Percentiles rank a stretch among this genome's conserved stretches.
Conservation (phyloP, 2,113 vertebrate genomes). For the Tachysurus fulvidraco region DNA sequence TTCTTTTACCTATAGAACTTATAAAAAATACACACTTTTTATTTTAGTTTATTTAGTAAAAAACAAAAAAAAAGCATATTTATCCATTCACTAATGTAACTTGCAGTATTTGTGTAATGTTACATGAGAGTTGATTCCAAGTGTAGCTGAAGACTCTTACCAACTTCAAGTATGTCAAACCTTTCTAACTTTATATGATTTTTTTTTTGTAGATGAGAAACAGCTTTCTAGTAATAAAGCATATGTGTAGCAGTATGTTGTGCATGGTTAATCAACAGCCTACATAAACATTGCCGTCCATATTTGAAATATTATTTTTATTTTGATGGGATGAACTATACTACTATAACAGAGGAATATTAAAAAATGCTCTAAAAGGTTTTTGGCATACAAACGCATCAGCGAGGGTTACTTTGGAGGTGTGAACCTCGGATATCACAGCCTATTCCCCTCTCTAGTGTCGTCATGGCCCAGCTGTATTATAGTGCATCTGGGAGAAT, state of each 20-base stretch:
- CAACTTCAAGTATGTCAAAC: neutral
- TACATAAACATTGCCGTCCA: neutral
- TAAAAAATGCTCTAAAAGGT: neutral
- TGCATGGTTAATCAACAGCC: neutral
- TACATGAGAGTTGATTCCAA: neutral
- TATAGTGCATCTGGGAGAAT: conserved; percentile 43
- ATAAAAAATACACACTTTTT: too few relatives aligned
- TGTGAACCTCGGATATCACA: conserved; percentile 21
- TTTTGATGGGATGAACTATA: neutral
- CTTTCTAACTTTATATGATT: neutral
- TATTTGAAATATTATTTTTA: neutral
- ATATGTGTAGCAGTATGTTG: neutral
- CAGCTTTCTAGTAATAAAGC: neutral
- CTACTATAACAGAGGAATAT: neutral
- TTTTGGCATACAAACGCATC: conserved; percentile 24
- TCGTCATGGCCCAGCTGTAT: conserved; percentile 31
- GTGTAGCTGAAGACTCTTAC: neutral
- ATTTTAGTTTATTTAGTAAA: too few relatives aligned
- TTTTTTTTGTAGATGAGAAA: neutral
- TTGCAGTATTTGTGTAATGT: too few relatives aligned
- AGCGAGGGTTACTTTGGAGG: neutral
- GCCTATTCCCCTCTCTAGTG: conserved; percentile 37
- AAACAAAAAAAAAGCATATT: neutral
- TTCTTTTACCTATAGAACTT: too few relatives aligned
- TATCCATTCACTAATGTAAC: neutral